Conservation (phyloP, 2,113 vertebrate species). For the Amblyopsis rosae region DNA sequence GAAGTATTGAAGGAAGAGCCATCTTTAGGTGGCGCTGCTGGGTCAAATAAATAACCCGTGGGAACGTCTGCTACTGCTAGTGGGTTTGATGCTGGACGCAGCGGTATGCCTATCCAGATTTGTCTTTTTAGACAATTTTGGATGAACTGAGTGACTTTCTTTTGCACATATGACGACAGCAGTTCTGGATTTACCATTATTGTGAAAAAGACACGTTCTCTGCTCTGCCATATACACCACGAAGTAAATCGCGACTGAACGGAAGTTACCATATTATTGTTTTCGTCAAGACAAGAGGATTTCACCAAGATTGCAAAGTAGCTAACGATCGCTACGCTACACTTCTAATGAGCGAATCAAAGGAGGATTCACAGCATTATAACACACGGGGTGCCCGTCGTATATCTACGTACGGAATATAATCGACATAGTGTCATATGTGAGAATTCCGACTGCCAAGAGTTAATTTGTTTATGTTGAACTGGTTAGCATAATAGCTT, state of each 20-base stretch:
- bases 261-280: constrained; percentile 38
- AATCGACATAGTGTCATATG: no score
- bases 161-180: neutral
- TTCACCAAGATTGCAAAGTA: constrained; percentile 51
- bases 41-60: constrained; percentile 3
- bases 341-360: constrained; percentile 18
- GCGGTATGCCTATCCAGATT: neutral
- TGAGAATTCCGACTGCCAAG: neutral
- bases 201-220: constrained; percentile 40
- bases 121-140: neutral
- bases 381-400: no score
- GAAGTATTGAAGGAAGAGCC: neutral
- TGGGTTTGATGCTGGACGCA: constrained; percentile 22
- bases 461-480: neutral
- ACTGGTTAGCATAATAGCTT: neutral
- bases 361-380: neutral
- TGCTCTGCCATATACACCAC: neutral
- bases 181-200: neutral
- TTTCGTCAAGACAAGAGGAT: constrained; percentile 21
- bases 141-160: constrained; percentile 18
- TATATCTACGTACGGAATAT: no score
- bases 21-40: constrained; percentile 46
- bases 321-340: constrained; percentile 53
- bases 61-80: constrained; percentile 41
- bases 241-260: constrained; percentile 62